Percentiles rank a stretch among this genome's conserved stretches.
Conservation (phyloP, 2,113 vertebrate genomes). For the Ascaphus truei region DNA sequence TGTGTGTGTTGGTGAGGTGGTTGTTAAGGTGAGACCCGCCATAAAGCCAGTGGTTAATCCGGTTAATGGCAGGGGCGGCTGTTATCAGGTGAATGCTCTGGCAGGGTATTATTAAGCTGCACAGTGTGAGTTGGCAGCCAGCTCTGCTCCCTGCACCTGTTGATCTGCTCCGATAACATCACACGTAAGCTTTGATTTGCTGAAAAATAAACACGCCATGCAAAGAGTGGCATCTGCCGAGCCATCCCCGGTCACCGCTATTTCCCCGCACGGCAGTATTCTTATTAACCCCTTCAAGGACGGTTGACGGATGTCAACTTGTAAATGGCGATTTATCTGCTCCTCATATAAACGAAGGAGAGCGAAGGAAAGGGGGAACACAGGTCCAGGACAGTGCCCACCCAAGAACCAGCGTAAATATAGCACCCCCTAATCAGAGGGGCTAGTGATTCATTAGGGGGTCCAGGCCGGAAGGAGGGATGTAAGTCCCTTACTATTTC, state of each 20-base stretch:
- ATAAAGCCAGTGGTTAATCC: conserved; percentile 66
- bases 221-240: conserved; percentile 70
- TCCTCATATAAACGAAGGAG: too few relatives aligned
- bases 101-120: conserved; percentile 61
- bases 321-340: too few relatives aligned
- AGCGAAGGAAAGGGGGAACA: too few relatives aligned
- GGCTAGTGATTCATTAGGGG: too few relatives aligned
- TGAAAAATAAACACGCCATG: conserved; percentile 71
- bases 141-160: conserved; percentile 70
- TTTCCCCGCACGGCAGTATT: too few relatives aligned
- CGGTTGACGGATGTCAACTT: too few relatives aligned
- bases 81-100: conserved; percentile 66
- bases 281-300: too few relatives aligned
- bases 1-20: conserved; percentile 22
- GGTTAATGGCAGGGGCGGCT: conserved; percentile 62
- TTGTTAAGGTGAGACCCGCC: conserved; percentile 64
- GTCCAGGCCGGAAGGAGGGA: too few relatives aligned
- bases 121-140: conserved; percentile 69
- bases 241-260: conserved; percentile 48
- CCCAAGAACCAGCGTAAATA: too few relatives aligned
- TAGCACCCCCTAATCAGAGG: too few relatives aligned
- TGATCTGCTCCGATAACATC: conserved; percentile 64
- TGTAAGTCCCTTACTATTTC: too few relatives aligned
- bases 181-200: conserved; percentile 70
- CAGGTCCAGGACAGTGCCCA: too few relatives aligned